Evolutionary conservation across 2,113 vertebrate species (phyloP).

Genomic region (Ovibos moschatus): DNA sequence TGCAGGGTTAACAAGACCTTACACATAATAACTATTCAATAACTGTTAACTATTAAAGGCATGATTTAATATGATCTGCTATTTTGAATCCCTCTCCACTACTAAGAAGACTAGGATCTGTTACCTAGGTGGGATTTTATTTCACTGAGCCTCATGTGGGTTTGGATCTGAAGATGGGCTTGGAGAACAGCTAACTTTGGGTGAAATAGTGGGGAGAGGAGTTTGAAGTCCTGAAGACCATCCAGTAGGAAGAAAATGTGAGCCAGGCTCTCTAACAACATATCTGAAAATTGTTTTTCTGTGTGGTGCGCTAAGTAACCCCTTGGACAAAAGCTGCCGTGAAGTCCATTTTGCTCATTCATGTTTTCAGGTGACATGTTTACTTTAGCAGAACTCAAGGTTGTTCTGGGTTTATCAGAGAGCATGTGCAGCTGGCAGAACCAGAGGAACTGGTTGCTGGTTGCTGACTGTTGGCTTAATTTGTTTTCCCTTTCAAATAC

Average conservation of each 20-base stretch:
- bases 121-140: not conserved
- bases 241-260: not conserved
- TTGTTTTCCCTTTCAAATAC: not conserved
- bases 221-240: not conserved
- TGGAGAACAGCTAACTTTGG: not conserved
- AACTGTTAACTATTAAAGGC: not conserved
- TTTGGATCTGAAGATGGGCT: not conserved
- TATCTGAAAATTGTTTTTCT: not conserved
- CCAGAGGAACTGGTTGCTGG: not conserved
- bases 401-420: not conserved
- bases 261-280: not conserved
- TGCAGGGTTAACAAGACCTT: not conserved
- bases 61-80: not conserved
- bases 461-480: not conserved
- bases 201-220: not conserved
- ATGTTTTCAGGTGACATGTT: not conserved
- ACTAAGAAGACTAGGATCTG: not conserved
- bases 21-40: not conserved
- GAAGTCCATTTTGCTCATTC: not conserved
- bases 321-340: not conserved
- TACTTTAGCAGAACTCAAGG: not conserved
- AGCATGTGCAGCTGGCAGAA: not conserved
- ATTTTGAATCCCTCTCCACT: not conserved
- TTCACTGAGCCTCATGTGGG: not conserved
- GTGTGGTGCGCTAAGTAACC: not conserved